Percentiles rank a stretch among this genome's conserved stretches.
These are phyloP conservation scores for Drosophila leonis DNA, from an alignment of 2,888 invertebrate species.

Conservation along the genomic window DNA sequence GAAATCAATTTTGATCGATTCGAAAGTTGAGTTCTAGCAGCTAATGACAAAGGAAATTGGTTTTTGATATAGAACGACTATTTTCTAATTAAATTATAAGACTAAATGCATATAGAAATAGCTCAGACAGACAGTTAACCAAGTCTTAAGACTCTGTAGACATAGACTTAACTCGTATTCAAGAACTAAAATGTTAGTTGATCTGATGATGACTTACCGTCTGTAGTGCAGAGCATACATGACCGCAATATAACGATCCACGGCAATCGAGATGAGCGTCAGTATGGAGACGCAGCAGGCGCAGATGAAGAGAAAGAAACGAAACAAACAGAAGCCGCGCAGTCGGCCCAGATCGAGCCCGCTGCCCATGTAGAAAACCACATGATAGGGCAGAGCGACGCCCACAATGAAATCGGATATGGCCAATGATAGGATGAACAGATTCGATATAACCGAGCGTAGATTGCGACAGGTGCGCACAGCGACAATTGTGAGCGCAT, in stretches of 20 bases:
- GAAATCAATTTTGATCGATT: too few relatives aligned
- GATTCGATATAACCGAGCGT: constrained; percentile 90
- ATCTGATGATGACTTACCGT: constrained; percentile 82
- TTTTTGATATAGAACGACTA: too few relatives aligned
- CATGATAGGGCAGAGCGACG: constrained; percentile 91
- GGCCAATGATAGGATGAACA: constrained; percentile 92
- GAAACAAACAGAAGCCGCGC: constrained; percentile 89
- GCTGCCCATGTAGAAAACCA: constrained; percentile 90
- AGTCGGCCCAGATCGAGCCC: constrained; percentile 87
- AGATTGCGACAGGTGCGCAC: constrained; percentile 90
- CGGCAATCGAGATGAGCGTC: constrained; percentile 92
- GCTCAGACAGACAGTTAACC: background rate
- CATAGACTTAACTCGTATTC: background rate
- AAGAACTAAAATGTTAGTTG: background rate
- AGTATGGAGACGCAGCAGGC: constrained; percentile 92
- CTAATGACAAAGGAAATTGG: too few relatives aligned
- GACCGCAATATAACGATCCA: constrained; percentile 92
- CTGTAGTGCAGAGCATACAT: constrained; percentile 92
- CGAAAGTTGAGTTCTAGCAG: too few relatives aligned
- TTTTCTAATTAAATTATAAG: too few relatives aligned
- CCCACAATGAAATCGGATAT: constrained; percentile 93
- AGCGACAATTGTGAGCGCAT: constrained; percentile 91
- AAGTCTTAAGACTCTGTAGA: background rate
- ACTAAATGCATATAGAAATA: background rate
- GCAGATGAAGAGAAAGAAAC: constrained; percentile 91